Conservation (phyloP, 2,797 vertebrate species). For the Coccyzus lansbergi region DNA sequence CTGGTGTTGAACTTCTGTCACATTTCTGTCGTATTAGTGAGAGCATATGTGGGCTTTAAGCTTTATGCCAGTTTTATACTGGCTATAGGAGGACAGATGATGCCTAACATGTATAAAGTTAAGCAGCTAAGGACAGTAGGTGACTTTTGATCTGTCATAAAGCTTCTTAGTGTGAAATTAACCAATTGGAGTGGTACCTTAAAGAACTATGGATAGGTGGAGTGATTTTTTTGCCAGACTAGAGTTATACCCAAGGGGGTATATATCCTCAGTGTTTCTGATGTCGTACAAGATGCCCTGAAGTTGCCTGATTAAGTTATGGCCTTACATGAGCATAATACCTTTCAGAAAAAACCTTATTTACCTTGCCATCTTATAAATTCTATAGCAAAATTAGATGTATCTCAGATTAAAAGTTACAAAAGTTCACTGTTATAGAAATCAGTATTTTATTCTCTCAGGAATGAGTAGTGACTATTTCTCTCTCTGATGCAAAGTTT, state of each 20-base stretch:
- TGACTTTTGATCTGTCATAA: not conserved
- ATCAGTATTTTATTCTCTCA: not conserved
- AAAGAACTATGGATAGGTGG: not conserved
- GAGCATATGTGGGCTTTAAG: conserved; percentile 18
- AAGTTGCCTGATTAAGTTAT: not conserved
- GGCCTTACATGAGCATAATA: not conserved
- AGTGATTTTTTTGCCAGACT: not conserved
- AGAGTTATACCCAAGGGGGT: not conserved
- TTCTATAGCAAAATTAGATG: not conserved
- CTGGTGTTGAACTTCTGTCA: conserved; percentile 12
- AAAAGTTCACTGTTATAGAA: not conserved
- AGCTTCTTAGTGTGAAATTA: not conserved
- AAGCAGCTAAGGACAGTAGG: not conserved
- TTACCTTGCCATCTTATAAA: not conserved
- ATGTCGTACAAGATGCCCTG: not conserved
- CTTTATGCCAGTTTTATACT: conserved; percentile 11
- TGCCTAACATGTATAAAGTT: not conserved
- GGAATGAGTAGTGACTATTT: not conserved
- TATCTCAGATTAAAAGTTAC: not conserved
- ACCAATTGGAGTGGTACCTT: not conserved
- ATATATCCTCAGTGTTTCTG: not conserved
- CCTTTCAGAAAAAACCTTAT: not conserved
- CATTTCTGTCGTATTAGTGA: conserved; percentile 27
- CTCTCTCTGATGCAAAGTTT: not conserved
- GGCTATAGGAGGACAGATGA: not conserved